Evolutionary conservation across 2,888 invertebrate genomes (phyloP), one percentile per base, ranked within the genome.

Genomic region (Digitonthophagus gazella): DNA sequence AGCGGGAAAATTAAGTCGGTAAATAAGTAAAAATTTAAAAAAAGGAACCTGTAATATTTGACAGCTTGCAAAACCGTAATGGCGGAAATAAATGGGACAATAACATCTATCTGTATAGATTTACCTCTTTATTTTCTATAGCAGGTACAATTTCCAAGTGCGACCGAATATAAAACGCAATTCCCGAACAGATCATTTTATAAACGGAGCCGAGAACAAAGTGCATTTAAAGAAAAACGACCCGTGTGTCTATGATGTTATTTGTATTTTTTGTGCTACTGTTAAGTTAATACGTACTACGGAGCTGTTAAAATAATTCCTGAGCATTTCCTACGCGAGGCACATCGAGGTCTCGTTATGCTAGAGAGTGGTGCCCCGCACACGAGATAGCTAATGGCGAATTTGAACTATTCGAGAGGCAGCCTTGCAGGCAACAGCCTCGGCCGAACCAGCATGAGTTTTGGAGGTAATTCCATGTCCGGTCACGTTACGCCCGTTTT

Each of bases 351-450:
- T 75, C 76, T 76, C 78, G 82, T 82, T 80, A 82, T 83, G 82
- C 79, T 78, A 78, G 79, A 76, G 75, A 76, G 78, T 79, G 76
- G 74, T 74, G 74, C 74, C 69, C 72, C 69, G 71, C 73, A 75
- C 73, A 77, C 72, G 73, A 82, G 82, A 81, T 82, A 92, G 93
- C 91, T 90, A 70, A 94, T 95, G 93, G 94, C 94, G 88, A 94
- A 93, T 89, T 89, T 94, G 90, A 94, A 94, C 88, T 93, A 93
- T 86, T 93, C 93, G 85, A 90, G 94, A 87, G 94, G 92, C 88
- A 90, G 94, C n/a, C n/a, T 44, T 86, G 92, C 92, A 84, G 92
- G 92, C 84, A 90, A 87, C 79, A 89, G 88, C 83, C 86, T 91
- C 81, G 86, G 87, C 79, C 86, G 88, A 83, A 86, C 87, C 73